These are phyloP conservation scores for Atherix ibis DNA, from an alignment of 2,888 invertebrate genomes.

Conservation along the genomic window DNA sequence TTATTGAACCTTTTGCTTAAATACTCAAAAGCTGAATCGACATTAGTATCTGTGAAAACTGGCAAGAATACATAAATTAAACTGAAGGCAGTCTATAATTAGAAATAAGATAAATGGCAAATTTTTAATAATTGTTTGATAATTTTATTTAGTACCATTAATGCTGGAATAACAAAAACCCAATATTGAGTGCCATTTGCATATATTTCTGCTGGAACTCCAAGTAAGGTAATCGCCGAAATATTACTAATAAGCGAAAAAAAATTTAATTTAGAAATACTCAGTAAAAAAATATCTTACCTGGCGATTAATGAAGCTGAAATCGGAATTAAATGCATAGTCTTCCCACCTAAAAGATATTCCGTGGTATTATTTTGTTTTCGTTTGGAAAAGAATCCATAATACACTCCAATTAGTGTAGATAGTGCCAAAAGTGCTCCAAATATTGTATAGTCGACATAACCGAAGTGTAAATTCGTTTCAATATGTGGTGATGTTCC, in stretches of 20 bases:
- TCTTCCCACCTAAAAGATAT: constrained; percentile 54
- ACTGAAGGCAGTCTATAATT: constrained; percentile 4
- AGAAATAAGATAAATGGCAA: background rate
- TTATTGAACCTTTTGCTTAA: constrained; percentile 46
- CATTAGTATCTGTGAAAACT: constrained; percentile 52
- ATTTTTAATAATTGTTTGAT: background rate
- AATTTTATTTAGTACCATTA: constrained; percentile 13
- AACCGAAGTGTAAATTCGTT: background rate
- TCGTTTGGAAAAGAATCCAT: constrained; percentile 35
- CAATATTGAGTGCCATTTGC: constrained; percentile 50
- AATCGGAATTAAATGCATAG: constrained; percentile 55
- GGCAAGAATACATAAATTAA: constrained; percentile 35
- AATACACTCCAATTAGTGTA: constrained; percentile 41
- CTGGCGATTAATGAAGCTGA: constrained; percentile 60
- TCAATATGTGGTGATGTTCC: too few relatives aligned
- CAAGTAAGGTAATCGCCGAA: constrained; percentile 58
- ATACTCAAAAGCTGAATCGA: constrained; percentile 55
- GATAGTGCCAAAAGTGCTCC: constrained; percentile 36
- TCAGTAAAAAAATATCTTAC: constrained; percentile 34
- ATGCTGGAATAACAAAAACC: constrained; percentile 31
- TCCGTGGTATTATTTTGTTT: constrained; percentile 47
- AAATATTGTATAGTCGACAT: constrained; percentile 38
- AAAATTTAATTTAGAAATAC: too few relatives aligned
- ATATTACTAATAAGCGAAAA: constrained; percentile 38
- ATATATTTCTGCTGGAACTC: constrained; percentile 59